phyloP scores from a whole-genome alignment of 2,113 vertebrate species.

The Passerina amoena region DNA sequence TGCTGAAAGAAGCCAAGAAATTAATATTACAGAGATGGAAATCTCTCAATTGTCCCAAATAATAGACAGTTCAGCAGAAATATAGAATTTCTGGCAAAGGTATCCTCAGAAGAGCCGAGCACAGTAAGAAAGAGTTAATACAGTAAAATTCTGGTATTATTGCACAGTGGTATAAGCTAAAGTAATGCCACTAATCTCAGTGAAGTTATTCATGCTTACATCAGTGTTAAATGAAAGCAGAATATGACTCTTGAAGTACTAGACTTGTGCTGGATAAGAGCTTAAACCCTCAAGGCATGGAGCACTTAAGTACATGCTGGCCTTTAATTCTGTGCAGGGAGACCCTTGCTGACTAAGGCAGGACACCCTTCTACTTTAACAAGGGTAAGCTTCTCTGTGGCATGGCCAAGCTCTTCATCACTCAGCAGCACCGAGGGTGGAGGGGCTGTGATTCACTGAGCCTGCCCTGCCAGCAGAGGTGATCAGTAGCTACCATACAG shows the following conservation, averaged over 20 bases:
- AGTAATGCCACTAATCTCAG: neutral
- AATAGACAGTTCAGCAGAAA: neutral
- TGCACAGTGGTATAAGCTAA: neutral
- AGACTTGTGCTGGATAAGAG: neutral
- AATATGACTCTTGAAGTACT: neutral
- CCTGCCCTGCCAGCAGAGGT: neutral
- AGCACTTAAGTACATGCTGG: neutral
- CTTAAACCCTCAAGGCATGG: neutral
- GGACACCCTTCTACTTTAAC: neutral
- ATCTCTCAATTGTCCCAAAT: slow-evolving; percentile 19
- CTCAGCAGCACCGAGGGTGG: neutral
- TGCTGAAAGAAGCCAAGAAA: slow-evolving; percentile 10
- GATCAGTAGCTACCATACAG: neutral
- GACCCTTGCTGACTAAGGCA: neutral
- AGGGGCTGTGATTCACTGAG: neutral
- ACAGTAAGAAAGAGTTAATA: neutral
- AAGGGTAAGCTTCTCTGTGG: neutral
- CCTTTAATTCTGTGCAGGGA: neutral
- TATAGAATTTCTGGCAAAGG: neutral
- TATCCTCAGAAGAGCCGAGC: neutral
- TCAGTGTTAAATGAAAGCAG: neutral
- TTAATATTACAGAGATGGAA: slow-evolving; percentile 50
- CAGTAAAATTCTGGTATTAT: neutral
- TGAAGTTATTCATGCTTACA: neutral
- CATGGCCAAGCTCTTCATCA: neutral